A percentile compares a stretch with the other conserved stretches of the same genome.
phyloP scores from a whole-genome alignment of 2,888 invertebrate genomes.

The Heterodera filipjevi region DNA sequence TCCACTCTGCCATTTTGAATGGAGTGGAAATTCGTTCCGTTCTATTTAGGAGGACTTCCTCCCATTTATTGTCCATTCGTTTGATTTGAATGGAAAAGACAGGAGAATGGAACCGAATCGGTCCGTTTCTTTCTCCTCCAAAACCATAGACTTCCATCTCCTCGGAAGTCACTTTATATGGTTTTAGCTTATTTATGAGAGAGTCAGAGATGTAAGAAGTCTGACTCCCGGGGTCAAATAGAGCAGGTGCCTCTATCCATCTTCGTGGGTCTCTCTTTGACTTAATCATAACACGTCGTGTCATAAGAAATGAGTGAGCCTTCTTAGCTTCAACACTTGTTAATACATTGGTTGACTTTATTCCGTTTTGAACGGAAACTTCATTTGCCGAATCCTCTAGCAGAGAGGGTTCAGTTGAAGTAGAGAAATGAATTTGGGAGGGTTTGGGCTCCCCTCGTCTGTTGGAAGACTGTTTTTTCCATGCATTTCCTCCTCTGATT shows the following conservation, averaged over 20 bases:
- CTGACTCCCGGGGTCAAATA: constrained; percentile 8
- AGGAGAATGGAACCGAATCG: constrained; percentile 9
- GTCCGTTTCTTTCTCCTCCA: not conserved
- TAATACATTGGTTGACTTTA: not conserved
- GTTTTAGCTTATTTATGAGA: not conserved
- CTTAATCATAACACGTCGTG: not conserved
- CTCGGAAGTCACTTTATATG: not conserved
- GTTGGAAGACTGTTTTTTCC: not conserved
- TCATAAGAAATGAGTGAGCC: not conserved
- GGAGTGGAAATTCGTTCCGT: not conserved
- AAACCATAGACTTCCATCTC: constrained; percentile 11
- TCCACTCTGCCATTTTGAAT: constrained; percentile 8
- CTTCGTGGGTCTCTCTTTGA: not conserved
- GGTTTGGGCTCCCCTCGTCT: not conserved
- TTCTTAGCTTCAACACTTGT: not conserved
- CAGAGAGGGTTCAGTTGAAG: not conserved
- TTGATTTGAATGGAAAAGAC: not conserved
- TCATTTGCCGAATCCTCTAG: too few species aligned
- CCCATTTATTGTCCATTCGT: constrained; percentile 9
- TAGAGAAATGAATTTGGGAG: not conserved
- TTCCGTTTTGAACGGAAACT: not conserved
- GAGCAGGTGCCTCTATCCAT: not conserved
- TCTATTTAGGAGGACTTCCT: not conserved
- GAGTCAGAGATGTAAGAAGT: constrained; percentile 1
- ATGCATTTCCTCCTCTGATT: not conserved